These are phyloP conservation scores for Nomada goodeniana DNA, from an alignment of 2,888 invertebrate genomes.

Conservation along the genomic window DNA sequence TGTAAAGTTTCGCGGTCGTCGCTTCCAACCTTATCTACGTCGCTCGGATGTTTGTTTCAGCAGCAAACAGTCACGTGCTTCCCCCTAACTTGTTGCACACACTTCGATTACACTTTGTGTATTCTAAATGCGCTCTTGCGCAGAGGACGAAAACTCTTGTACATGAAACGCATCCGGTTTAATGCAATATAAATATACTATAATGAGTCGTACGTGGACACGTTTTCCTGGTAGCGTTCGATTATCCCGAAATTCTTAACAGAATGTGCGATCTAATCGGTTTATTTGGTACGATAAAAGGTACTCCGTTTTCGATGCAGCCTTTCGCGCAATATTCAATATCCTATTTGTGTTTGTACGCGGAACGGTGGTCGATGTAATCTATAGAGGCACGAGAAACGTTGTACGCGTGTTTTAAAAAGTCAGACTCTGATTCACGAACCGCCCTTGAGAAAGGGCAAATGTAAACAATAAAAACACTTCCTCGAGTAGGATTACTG, in stretches of 20 bases:
- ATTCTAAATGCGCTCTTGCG: conserved; percentile 17
- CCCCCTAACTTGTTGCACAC: conserved; percentile 53
- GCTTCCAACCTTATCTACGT: conserved; percentile 40
- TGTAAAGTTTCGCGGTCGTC: conserved; percentile 43
- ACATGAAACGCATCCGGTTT: neutral
- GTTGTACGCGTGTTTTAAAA: neutral
- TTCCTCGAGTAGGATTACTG: conserved; percentile 56
- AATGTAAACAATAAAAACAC: conserved; percentile 2
- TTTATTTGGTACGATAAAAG: conserved; percentile 65
- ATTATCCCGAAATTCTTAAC: neutral
- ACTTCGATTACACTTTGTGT: conserved; percentile 15
- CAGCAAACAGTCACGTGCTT: conserved; percentile 49
- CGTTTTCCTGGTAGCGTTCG: neutral
- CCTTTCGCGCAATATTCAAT: conserved; percentile 44
- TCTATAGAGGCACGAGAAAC: neutral
- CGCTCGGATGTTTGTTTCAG: conserved; percentile 48
- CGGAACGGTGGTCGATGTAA: conserved; percentile 21
- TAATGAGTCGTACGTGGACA: neutral
- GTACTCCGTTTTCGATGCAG: conserved; percentile 63
- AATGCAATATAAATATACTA: neutral
- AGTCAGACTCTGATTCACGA: neutral
- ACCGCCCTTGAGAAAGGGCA: neutral
- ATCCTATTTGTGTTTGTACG: conserved; percentile 11
- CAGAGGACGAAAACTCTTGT: neutral
- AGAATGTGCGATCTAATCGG: neutral